phyloP scores from a whole-genome alignment of 1,140 invertebrate genomes.

The Phymorhynchus buccinoides region DNA sequence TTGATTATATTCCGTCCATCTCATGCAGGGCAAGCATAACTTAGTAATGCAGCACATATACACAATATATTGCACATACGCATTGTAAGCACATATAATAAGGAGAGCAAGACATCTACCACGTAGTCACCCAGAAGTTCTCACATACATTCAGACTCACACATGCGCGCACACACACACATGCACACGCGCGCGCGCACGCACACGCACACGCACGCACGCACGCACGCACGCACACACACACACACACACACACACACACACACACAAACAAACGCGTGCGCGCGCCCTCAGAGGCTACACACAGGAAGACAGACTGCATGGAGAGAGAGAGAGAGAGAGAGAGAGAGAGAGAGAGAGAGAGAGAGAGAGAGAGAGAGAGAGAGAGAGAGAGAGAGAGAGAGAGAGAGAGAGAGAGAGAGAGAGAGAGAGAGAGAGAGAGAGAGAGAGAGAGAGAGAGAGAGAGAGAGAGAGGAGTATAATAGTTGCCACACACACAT shows the following conservation, averaged over 20 bases:
- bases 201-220: slow-evolving; percentile 24
- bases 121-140: neutral
- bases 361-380: slow-evolving; percentile 27
- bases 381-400: slow-evolving; percentile 1
- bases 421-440: neutral
- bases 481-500: no score
- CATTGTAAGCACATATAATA: no score
- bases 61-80: no score
- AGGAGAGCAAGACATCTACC: no score
- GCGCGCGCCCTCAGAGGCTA: no score
- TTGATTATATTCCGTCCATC: no score
- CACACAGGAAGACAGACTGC: neutral
- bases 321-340: neutral
- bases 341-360: slow-evolving; percentile 22
- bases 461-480: no score
- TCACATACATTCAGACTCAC: neutral
- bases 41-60: no score
- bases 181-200: slow-evolving; percentile 4
- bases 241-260: slow-evolving; percentile 24
- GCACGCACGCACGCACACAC: slow-evolving; percentile 24
- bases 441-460: neutral
- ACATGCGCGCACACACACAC: neutral
- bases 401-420: neutral
- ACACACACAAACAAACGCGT: no score
- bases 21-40: no score